These are phyloP conservation scores for Thalassarche chlororhynchos DNA, from an alignment of 2,113 vertebrate genomes.

Conservation along the genomic window DNA sequence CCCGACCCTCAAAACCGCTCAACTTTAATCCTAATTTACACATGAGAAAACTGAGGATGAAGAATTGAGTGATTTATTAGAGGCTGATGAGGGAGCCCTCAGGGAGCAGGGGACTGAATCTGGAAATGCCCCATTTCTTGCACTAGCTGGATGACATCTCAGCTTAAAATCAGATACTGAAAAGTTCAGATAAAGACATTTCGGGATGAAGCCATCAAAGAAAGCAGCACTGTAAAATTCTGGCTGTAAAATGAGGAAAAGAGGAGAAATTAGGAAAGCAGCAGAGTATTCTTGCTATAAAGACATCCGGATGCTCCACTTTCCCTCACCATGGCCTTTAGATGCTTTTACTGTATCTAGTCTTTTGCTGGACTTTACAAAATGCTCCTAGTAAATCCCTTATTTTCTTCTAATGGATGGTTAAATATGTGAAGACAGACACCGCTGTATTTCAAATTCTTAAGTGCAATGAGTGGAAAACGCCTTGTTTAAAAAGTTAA, in stretches of 20 bases:
- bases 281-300: neutral
- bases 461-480: slow-evolving; percentile 21
- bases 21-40: slow-evolving; percentile 27
- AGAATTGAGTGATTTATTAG: neutral
- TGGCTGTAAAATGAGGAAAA: neutral
- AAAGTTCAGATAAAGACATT: neutral
- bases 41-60: slow-evolving; percentile 3
- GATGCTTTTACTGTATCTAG: neutral
- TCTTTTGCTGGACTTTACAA: neutral
- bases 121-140: neutral
- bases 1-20: neutral
- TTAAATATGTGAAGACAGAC: slow-evolving; percentile 31
- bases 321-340: neutral
- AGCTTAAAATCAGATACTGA: slow-evolving; percentile 3
- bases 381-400: neutral
- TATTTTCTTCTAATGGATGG: neutral
- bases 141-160: neutral
- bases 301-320: neutral
- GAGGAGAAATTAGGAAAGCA: neutral
- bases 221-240: neutral
- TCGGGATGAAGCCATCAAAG: neutral
- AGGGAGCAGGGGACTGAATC: neutral
- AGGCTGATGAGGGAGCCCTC: neutral
- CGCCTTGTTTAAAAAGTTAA: slow-evolving; percentile 24
- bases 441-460: neutral